A percentile compares a stretch with the other conserved stretches of the same genome.
Evolutionary conservation across 1,140 invertebrate species (phyloP).

Genomic region (Apis laboriosa): DNA sequence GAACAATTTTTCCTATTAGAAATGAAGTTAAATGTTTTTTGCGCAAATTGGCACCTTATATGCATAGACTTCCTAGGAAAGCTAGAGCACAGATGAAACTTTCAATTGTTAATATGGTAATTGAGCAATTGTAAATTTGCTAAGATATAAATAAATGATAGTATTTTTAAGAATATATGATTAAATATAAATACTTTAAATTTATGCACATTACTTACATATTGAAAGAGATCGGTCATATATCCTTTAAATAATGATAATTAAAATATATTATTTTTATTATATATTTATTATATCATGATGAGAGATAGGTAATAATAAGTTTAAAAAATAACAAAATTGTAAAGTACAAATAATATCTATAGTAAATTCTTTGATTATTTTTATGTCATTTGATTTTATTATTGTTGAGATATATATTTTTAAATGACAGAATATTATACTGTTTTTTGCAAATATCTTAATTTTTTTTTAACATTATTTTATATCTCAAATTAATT

Average conservation of each 20-base stretch:
- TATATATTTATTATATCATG: constrained; percentile 52
- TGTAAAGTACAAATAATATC: constrained; percentile 53
- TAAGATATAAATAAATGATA: constrained; percentile 32
- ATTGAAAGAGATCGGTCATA: constrained; percentile 15
- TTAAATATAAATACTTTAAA: constrained; percentile 15
- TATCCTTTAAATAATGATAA: constrained; percentile 11
- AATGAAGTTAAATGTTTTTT: constrained; percentile 73
- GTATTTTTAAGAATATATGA: constrained; percentile 34
- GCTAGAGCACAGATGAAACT: constrained; percentile 76
- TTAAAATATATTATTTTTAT: constrained; percentile 49
- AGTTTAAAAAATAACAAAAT: constrained; percentile 32
- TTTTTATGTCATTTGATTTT: constrained; percentile 44
- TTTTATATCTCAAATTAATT: constrained; percentile 25
- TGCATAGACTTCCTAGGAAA: constrained; percentile 74
- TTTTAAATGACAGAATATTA: constrained; percentile 20
- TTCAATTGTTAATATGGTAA: constrained; percentile 78
- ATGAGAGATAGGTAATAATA: constrained; percentile 48
- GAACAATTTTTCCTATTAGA: constrained; percentile 77
- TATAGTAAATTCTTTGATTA: constrained; percentile 9
- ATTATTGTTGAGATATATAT: constrained; percentile 43
- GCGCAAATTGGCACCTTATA: constrained; percentile 74
- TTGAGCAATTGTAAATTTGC: constrained; percentile 72
- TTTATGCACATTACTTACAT: constrained; percentile 12
- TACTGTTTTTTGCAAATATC: constrained; percentile 20
- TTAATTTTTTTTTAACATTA: constrained; percentile 5